Evolutionary conservation across 2,888 invertebrate species (phyloP), one percentile per base, ranked within the genome.

Genomic region (Andrena chrysosceles): DNA sequence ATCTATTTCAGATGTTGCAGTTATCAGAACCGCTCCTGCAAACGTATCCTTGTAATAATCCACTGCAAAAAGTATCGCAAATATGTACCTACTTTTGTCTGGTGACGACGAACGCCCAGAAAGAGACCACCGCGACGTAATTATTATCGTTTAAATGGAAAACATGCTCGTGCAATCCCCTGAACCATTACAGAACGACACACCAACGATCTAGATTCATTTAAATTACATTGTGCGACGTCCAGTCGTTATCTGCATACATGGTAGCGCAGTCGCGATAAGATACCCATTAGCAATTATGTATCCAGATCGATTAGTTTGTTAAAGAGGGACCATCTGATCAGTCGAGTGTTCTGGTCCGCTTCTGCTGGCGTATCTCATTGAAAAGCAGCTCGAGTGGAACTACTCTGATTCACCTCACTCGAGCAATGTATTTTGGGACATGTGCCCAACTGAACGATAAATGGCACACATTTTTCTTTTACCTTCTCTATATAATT

Each of bases 341-440:
- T 68, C 68, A n/a, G 54, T 81, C 71, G 23, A 83, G 63, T 42
- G 75, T 42, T 60, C 33, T 33, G 48, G 2, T 56, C 56, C 49
- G 64, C 49, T 62, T 62, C 60, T 52, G 52, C 33, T 7, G 2
- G 26, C 31, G 63, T 73, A 77, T 81, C 69, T 63, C 59, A 42
- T 26, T 49, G 33, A 49, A n/a, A 7, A 68, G 48, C 35, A 64
- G n/a, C 62, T 87, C 77, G 69, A 85, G 83, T 83, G 73, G 75
- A 76, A 66, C 26, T 16, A 64, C 77, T 35, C 74, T 77, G 76
- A 80, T 59, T 86, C 62, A 59, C 68, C 81, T 82, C 72, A 66
- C 78, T 88, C 68, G 67, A 80, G 74, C 66, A 52, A 60, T 52
- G 49, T 85, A 84, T 86, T 83, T 87, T 48, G 33, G 77, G 72